Evolutionary conservation across 1,140 invertebrate genomes (phyloP).

Genomic region (Amphibalanus amphitrite): DNA sequence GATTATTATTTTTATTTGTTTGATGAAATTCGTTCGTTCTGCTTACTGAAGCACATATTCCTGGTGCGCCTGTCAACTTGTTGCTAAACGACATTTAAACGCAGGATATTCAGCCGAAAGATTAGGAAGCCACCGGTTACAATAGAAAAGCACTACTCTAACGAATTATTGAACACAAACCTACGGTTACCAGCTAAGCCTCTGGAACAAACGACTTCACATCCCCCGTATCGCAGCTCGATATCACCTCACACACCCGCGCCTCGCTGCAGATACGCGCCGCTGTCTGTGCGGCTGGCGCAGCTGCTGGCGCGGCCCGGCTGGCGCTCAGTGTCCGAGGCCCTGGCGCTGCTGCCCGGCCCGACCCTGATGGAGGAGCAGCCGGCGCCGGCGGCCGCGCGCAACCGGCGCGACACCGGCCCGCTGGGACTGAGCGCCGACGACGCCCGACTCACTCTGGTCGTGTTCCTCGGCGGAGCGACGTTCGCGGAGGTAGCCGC

Average conservation of each 20-base stretch:
- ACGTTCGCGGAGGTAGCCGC: constrained; percentile 91
- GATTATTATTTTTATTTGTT: too few relatives aligned
- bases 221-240: neutral
- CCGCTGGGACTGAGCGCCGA: neutral
- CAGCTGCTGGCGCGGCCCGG: constrained; percentile 67
- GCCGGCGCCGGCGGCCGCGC: constrained; percentile 28
- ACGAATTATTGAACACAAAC: too few relatives aligned
- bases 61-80: neutral
- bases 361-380: constrained; percentile 33
- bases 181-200: too few relatives aligned
- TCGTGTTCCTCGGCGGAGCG: constrained; percentile 90
- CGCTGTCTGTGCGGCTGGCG: constrained; percentile 69
- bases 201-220: neutral
- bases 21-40: too few relatives aligned
- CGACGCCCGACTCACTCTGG: constrained; percentile 30
- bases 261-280: constrained; percentile 63
- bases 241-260: neutral
- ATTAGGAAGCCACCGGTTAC: neutral
- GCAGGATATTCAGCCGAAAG: neutral
- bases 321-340: constrained; percentile 50
- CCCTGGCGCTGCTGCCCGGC: constrained; percentile 32
- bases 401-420: constrained; percentile 17
- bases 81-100: neutral
- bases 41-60: too few relatives aligned
- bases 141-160: too few relatives aligned